Evolutionary conservation across 2,888 invertebrate genomes (phyloP).

Genomic region (Busseola fusca): DNA sequence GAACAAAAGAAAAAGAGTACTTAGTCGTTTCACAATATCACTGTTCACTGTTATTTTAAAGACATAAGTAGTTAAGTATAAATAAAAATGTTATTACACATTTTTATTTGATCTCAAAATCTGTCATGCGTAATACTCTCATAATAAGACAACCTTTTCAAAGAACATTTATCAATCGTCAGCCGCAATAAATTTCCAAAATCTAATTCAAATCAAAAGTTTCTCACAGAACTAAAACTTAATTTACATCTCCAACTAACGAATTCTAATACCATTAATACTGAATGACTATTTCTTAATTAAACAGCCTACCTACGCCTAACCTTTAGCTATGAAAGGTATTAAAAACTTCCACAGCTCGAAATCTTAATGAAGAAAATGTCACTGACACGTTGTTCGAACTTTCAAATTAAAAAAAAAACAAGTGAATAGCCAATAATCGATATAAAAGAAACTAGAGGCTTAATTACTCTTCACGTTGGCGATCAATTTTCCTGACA

Average conservation of each 20-base stretch:
- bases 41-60: neutral
- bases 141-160: neutral
- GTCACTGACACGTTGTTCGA: slow-evolving; percentile 13
- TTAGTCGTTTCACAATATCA: neutral
- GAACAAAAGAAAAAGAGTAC: neutral
- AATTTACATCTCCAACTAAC: slow-evolving; percentile 23
- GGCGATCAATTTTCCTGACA: slow-evolving; percentile 13
- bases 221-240: slow-evolving; percentile 19
- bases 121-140: neutral
- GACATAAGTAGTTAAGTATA: too few species aligned
- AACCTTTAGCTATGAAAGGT: slow-evolving; percentile 3
- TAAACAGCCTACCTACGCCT: neutral
- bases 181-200: slow-evolving; percentile 29
- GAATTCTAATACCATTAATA: slow-evolving; percentile 38
- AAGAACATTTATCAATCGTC: slow-evolving; percentile 14
- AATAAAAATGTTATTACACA: too few species aligned
- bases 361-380: slow-evolving; percentile 30
- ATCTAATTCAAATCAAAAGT: slow-evolving; percentile 33
- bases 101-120: neutral
- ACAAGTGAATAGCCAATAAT: slow-evolving; percentile 25
- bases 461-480: slow-evolving; percentile 40
- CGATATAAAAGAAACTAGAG: slow-evolving; percentile 29
- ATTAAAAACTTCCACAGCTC: slow-evolving; percentile 12
- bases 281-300: slow-evolving; percentile 23
- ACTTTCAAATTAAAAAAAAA: slow-evolving; percentile 2